Evolutionary conservation across 2,888 invertebrate species (phyloP).

Genomic region (Beris morrisii): DNA sequence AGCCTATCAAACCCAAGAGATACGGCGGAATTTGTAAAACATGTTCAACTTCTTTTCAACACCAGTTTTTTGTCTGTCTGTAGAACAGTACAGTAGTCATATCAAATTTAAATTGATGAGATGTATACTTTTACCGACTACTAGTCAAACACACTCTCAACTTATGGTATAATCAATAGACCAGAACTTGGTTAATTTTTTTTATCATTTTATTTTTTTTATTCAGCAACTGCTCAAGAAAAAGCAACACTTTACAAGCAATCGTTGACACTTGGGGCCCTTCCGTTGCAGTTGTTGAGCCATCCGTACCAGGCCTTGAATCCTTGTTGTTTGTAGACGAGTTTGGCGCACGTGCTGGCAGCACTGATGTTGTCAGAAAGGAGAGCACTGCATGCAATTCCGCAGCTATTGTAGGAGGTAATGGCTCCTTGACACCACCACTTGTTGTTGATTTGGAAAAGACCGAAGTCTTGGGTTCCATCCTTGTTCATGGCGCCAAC

Average conservation of each 20-base stretch:
- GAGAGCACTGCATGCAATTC: slow-evolving; percentile 9
- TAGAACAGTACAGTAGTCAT: too few species aligned
- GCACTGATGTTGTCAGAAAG: slow-evolving; percentile 16
- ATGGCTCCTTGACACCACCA: slow-evolving; percentile 28
- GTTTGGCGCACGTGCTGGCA: slow-evolving; percentile 20
- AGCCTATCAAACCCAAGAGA: too few species aligned
- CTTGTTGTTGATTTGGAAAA: slow-evolving; percentile 31
- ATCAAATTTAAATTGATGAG: too few species aligned
- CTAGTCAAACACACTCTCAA: too few species aligned
- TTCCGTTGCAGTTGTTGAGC: slow-evolving; percentile 22
- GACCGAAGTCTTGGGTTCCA: slow-evolving; percentile 29
- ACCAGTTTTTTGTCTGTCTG: too few species aligned
- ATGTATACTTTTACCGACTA: too few species aligned
- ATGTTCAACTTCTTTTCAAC: too few species aligned
- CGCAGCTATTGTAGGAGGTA: slow-evolving; percentile 18
- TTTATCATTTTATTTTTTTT: too few species aligned
- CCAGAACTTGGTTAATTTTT: too few species aligned
- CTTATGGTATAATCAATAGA: too few species aligned
- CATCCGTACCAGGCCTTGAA: slow-evolving; percentile 30
- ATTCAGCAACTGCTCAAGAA: too few species aligned
- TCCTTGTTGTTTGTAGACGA: slow-evolving; percentile 25
- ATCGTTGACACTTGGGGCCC: slow-evolving; percentile 15
- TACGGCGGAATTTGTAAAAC: too few species aligned
- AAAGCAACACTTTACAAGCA: slow-evolving; percentile 15
- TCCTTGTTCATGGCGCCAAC: slow-evolving; percentile 16